Evolutionary conservation across 2,888 invertebrate species (phyloP), one percentile per base, ranked within the genome.

Genomic region (Cepaea hortensis): DNA sequence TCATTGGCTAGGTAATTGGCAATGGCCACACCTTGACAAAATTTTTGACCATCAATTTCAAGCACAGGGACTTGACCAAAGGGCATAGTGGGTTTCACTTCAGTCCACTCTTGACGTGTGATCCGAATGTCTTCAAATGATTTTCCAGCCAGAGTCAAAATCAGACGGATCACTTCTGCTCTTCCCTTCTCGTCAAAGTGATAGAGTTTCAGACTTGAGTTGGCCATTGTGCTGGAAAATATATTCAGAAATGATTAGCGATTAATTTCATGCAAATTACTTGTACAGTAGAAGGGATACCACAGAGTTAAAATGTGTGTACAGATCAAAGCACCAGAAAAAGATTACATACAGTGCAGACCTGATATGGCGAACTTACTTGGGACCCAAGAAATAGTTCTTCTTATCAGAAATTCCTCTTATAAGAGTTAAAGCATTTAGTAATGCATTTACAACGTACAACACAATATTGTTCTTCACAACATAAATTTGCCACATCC

Each of bases 31-130:
- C 80, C 50, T 76, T 88, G 85, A 20, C 81, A 50, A 75, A 75
- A 84, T 68, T 75, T 83, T 13, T 86, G 73, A 18, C 84, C 87
- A 61, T 85, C 85, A 20, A 88, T 75, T 35, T 83, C 85, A 23
- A 88, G 81, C 4, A 86, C 80, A 6, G 87, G 87, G 55, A 84
- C 55, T 81, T 85, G 84, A 18, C 84, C 84, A 61, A 88, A 85
- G 1, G 87, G 87, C 61, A 61, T 80, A 6, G 80, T 80, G 23
- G 85, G 80, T 61, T 85, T 80, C 9, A 85, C n/a, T 48, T 75
- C 65, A 0, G 75, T 61, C 85, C 85, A 85, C 23, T 85, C 76
- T 50, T 62, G 13, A 15, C 20, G 48, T 5, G 20, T 50, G 23
- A 81, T n/a, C n/a, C 81, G 4, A 4, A 85, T 18, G 35, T 81